These are phyloP conservation scores for Mythimna vitellina DNA, from an alignment of 2,888 invertebrate species.

Conservation along the genomic window DNA sequence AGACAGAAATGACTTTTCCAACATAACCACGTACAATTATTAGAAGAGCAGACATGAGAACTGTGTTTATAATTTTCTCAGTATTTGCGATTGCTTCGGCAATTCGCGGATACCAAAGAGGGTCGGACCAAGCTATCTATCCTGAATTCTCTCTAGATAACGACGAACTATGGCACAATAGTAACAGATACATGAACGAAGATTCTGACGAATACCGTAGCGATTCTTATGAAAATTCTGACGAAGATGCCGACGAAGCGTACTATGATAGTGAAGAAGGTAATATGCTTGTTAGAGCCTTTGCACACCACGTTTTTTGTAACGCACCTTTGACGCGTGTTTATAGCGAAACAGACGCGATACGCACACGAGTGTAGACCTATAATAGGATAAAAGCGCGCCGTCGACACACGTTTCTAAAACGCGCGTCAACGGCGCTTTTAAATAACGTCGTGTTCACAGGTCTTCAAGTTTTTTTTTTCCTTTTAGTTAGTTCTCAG, in stretches of 20 bases:
- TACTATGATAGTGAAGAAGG: neutral
- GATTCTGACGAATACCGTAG: neutral
- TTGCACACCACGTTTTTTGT: no score
- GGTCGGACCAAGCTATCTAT: neutral
- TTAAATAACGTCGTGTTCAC: no score
- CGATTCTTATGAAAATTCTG: neutral
- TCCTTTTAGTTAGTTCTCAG: no score
- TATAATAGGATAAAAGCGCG: no score
- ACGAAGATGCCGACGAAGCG: neutral
- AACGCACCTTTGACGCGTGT: no score
- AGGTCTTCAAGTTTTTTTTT: no score
- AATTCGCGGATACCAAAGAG: neutral
- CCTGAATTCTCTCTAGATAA: neutral
- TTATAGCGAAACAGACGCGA: no score
- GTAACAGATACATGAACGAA: neutral
- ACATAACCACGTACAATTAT: neutral
- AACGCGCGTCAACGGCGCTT: no score
- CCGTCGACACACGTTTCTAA: no score
- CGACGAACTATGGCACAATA: neutral
- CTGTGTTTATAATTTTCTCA: neutral
- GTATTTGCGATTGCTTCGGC: neutral
- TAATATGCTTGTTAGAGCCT: neutral
- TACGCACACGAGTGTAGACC: no score
- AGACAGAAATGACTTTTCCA: neutral
- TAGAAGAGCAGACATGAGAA: neutral